Evolutionary conservation across 2,888 invertebrate genomes (phyloP).

Genomic region (Leptura quadrifasciata): DNA sequence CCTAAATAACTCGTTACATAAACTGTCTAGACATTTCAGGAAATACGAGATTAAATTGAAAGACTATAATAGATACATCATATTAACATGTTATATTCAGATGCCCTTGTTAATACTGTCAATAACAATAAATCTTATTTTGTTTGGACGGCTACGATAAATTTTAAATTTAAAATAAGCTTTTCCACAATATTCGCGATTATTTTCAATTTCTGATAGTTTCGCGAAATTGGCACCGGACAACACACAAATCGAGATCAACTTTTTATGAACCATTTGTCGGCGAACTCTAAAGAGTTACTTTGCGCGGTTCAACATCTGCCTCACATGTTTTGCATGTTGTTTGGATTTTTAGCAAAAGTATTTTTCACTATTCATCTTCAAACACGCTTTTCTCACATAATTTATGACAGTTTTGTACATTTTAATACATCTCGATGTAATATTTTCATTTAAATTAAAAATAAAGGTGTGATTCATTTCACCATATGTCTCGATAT

Average conservation of each 20-base stretch:
- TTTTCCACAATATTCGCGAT: not conserved
- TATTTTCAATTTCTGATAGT: not conserved
- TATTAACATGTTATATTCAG: not conserved
- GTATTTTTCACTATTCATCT: not conserved
- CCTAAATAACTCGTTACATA: not conserved
- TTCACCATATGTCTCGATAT: conserved; percentile 9
- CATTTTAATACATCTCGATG: not conserved
- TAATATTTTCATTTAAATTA: conserved; percentile 10
- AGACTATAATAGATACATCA: not conserved
- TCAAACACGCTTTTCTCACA: conserved; percentile 4
- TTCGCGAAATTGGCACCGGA: not conserved
- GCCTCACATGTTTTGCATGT: conserved; percentile 11
- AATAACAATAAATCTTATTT: not conserved
- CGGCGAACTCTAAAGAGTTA: not conserved
- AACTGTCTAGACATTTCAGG: not conserved
- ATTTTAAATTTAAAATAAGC: not conserved
- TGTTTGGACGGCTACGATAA: not conserved
- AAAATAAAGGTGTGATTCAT: conserved; percentile 20
- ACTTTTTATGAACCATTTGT: not conserved
- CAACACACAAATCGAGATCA: not conserved
- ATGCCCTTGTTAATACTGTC: not conserved
- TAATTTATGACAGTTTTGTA: conserved; percentile 14
- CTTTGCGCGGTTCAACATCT: conserved; percentile 13
- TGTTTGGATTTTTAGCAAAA: not conserved
- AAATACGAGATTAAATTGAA: not conserved